Evolutionary conservation across 2,113 vertebrate genomes (phyloP).

Genomic region (Cairina moschata): DNA sequence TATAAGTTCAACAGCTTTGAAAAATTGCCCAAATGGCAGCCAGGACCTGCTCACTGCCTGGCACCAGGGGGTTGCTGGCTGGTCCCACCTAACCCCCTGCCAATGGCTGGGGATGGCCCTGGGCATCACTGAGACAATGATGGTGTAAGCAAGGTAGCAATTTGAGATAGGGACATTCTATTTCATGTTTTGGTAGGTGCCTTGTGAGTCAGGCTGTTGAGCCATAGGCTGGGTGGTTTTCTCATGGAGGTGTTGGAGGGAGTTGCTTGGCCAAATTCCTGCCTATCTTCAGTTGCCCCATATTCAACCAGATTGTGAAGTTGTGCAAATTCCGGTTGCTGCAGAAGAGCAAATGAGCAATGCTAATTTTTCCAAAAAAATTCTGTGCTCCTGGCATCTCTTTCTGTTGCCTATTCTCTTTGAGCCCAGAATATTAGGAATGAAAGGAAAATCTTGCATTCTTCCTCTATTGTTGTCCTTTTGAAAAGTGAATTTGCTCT

Average conservation of each 20-base stretch:
- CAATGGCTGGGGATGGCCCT: neutral
- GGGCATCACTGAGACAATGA: neutral
- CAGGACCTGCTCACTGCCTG: neutral
- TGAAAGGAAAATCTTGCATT: conserved; percentile 16
- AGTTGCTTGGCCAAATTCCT: neutral
- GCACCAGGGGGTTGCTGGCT: neutral
- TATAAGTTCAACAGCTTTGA: neutral
- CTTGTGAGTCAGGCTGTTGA: neutral
- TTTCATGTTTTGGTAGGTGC: neutral
- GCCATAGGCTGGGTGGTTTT: fast-evolving
- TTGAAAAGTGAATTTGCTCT: neutral
- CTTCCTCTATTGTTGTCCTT: neutral
- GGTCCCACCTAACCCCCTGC: neutral
- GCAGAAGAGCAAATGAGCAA: neutral
- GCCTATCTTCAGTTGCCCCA: neutral
- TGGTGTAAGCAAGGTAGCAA: neutral
- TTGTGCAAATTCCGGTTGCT: neutral
- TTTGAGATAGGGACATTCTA: neutral
- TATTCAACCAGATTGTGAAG: neutral
- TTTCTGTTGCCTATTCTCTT: neutral
- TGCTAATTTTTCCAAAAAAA: neutral
- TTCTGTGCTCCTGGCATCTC: neutral
- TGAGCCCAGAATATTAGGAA: neutral
- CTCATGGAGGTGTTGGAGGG: neutral
- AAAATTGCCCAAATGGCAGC: neutral